These are phyloP conservation scores for Ormyrus labotus DNA, from an alignment of 2,888 invertebrate species.

Conservation along the genomic window DNA sequence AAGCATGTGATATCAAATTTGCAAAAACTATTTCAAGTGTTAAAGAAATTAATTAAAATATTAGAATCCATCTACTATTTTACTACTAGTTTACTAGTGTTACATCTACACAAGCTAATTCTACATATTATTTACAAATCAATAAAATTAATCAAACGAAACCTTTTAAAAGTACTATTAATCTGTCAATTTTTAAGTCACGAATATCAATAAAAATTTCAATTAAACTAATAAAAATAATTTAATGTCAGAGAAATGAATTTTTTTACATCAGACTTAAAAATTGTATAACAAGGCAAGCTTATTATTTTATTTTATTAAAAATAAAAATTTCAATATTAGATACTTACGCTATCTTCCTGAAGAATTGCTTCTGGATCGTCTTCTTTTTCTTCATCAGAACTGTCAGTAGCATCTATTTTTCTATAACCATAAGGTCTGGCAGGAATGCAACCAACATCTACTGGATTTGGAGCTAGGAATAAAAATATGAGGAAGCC, in stretches of 20 bases:
- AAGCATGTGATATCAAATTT: conserved; percentile 43
- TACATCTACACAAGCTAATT: no score
- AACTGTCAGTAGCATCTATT: conserved; percentile 66
- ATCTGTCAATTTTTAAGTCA: no score
- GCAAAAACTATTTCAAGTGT: conserved; percentile 10
- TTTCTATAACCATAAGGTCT: conserved; percentile 67
- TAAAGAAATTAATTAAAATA: conserved; percentile 26
- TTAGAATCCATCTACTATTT: conserved; percentile 1
- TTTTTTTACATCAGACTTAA: background rate
- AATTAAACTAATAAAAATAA: no score
- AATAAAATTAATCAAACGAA: no score
- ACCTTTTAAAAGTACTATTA: no score
- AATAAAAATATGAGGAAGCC: conserved; percentile 89
- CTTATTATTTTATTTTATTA: background rate
- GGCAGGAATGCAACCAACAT: conserved; percentile 81
- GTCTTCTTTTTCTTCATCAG: conserved; percentile 67
- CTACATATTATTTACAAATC: no score
- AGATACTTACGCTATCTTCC: conserved; percentile 65
- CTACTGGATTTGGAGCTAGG: conserved; percentile 88
- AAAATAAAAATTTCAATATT: background rate
- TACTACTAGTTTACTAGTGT: background rate
- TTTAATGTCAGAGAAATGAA: no score
- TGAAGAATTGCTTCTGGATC: conserved; percentile 60
- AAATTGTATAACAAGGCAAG: background rate
- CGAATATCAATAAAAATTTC: no score